Base-by-base conservation (phyloP, 2,797 vertebrate genomes). In the Falco novaeseelandiae region DNA sequence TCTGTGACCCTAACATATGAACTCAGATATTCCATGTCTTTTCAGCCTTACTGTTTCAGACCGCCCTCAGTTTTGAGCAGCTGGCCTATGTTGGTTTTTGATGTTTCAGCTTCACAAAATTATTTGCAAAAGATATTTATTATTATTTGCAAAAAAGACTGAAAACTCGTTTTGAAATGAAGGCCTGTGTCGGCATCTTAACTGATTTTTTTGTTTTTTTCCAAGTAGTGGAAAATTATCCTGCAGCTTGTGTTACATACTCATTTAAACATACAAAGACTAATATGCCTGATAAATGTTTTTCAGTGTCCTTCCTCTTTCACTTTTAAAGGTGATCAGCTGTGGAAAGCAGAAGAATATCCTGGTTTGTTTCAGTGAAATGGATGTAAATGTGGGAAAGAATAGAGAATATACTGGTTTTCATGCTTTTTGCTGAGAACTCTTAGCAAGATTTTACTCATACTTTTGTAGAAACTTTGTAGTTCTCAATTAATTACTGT, bases 291-390 rank as follows among this genome's bases (percentile, higher is more conserved):
- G 40, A 44, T 70, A n/a, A 30, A 23, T 52, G 29, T 30, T 77
- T 77, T 84, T 66, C n/a, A 25, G 17, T 32, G 20, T 84, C 52
- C 32, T 66, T 32, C 32, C 20, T 71, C 61, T 92, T 79, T 73
- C 36, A 52, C 38, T 89, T 93, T 66, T 90, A 57, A 83, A 74
- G 21, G 7, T 76, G 25, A 32, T 78, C 42, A 59, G 16, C 67
- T 88, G 21, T 67, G 59, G 63, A 90, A 89, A 80, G 57, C 71
- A 80, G 67, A 84, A 81, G 1, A 90, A 7, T 57, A 63, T 84
- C 12, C 15, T 93, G n/a, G 20, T 91, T 93, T 84, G 32, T 91
- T 90, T 93, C 51, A 93, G 30, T 87, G 55, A 79, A 84, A 63
- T 63, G 18, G 30, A 29, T 91, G 6, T 57, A 70, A 93, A 90